Conservation (phyloP, 2,797 vertebrate genomes). For the Botia almorhae region DNA sequence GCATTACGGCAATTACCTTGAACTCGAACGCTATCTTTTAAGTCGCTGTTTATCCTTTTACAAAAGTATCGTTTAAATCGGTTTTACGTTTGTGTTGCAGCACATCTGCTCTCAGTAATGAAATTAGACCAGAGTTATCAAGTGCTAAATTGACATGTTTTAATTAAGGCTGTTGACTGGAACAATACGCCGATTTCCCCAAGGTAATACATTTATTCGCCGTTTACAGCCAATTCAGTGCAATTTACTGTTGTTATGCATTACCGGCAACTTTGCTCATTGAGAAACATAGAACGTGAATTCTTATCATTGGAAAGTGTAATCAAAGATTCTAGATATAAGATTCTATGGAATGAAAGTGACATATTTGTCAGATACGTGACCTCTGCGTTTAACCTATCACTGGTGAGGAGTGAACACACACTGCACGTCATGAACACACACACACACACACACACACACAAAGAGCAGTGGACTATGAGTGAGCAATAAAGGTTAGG, state of each 20-base stretch:
- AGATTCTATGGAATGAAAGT: too few species aligned
- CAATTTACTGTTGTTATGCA: neutral
- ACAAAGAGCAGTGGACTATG: too few species aligned
- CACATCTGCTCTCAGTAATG: constrained; percentile 24
- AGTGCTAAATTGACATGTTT: neutral
- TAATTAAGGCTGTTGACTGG: neutral
- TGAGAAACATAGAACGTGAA: neutral
- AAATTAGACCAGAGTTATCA: neutral
- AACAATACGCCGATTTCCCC: neutral
- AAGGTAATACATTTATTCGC: neutral
- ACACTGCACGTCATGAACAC: too few species aligned
- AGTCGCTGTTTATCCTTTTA: neutral
- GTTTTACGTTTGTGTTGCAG: neutral
- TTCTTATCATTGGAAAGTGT: neutral
- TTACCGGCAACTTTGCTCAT: neutral
- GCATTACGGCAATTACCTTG: constrained; percentile 4
- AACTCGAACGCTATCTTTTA: neutral
- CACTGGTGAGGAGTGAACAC: too few species aligned
- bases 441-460: too few species aligned
- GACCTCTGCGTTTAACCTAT: too few species aligned
- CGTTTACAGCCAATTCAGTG: neutral
- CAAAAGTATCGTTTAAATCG: constrained; percentile 6
- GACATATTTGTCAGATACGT: too few species aligned
- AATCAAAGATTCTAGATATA: neutral
- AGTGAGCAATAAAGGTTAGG: too few species aligned